Evolutionary conservation across 1,140 invertebrate genomes (phyloP), one percentile per base, ranked within the genome.

Genomic region (Bombyx mandarina): DNA sequence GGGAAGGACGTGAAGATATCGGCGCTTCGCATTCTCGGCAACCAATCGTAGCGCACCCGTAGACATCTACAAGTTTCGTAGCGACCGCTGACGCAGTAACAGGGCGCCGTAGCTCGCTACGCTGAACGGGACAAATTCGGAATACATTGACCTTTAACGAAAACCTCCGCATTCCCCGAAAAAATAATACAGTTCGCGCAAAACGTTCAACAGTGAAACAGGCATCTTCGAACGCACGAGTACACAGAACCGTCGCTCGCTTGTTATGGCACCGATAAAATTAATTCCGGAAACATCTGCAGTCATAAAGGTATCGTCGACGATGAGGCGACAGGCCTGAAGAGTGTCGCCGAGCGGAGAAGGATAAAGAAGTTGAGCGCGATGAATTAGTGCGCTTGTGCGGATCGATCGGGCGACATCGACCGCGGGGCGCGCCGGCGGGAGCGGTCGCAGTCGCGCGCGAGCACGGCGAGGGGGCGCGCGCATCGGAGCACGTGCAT

Each of bases 401-500:
- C 79, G 80, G 73, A 83, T 86, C 82, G 80, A 85, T 86, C 78
- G 75, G 76, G 79, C 71, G 76, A 66, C 71, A 77, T 75, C 74
- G 77, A 82, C 63, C 75, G 73, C 65, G 66, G 63, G 66, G 65
- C 61, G 52, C 45, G 63, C 60, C 61, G 66, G 58, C 58, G 47
- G 61, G 56, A 53, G 67, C 69, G 65, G 58, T 68, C 63, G 63
- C 65, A 75, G 73, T 77, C 76, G 77, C 77, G 81, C 77, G 79
- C 77, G 73, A 80, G 69, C 70, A 65, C 75, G 67, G 80, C 80
- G 76, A 73, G 79, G 75, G 75, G 74, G 72, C 77, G 74, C 77
- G 76, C 75, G 77, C 76, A 76, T 79, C 70, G 59, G 67, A 35
- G 85, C 88, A 82, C 87, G 89, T 90, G 89, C 89, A 77, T 82